Evolutionary conservation across 2,888 invertebrate genomes (phyloP).

Genomic region (Criorhina ranunculi): DNA sequence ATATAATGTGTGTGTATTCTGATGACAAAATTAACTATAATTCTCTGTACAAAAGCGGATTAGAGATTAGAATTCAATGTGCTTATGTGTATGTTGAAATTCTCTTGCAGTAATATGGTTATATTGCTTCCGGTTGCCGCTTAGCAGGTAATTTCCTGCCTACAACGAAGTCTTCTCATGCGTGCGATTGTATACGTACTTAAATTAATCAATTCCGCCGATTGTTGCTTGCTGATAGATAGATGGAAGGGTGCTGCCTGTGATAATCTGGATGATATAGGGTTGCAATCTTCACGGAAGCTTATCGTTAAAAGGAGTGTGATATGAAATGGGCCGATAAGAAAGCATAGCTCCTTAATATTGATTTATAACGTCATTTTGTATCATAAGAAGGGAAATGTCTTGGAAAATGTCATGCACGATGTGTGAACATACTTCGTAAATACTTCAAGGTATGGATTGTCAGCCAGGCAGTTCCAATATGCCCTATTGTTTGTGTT

Average conservation of each 20-base stretch:
- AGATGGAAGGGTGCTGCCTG: slow-evolving; percentile 1
- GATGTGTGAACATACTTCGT: no score
- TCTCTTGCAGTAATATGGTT: slow-evolving; percentile 17
- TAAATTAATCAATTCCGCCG: slow-evolving; percentile 38
- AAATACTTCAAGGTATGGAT: no score
- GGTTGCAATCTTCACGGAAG: no score
- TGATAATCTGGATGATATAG: slow-evolving; percentile 2
- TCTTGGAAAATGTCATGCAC: no score
- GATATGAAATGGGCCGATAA: no score
- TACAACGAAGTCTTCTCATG: neutral
- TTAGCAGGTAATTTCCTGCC: slow-evolving; percentile 36
- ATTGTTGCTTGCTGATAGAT: slow-evolving; percentile 28
- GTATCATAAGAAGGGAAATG: no score
- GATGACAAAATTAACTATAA: slow-evolving; percentile 34
- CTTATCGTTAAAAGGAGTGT: no score
- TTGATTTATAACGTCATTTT: no score
- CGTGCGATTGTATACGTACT: neutral
- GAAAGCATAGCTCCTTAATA: no score
- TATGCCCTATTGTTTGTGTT: no score
- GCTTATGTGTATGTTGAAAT: slow-evolving; percentile 12
- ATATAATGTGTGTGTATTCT: neutral
- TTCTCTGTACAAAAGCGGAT: slow-evolving; percentile 41
- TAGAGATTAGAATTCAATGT: slow-evolving; percentile 16
- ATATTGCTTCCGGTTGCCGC: slow-evolving; percentile 30
- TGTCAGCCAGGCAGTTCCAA: no score